phyloP scores from a whole-genome alignment of 1,140 invertebrate genomes.

The Nymphalis io region DNA sequence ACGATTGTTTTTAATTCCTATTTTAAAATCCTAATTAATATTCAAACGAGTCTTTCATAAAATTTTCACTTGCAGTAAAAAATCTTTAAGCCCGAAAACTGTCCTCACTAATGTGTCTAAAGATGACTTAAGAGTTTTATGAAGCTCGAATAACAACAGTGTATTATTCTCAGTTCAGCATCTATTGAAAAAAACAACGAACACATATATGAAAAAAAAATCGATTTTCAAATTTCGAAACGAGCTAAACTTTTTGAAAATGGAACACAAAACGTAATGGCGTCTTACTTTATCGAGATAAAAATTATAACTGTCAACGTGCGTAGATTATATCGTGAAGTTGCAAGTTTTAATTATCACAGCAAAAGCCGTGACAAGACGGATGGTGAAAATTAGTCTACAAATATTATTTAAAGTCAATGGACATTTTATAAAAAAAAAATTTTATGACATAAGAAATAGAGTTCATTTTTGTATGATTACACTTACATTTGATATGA shows the following conservation, averaged over 20 bases:
- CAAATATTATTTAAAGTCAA: background rate
- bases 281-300: background rate
- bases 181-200: background rate
- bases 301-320: background rate
- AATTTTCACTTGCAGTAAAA: too few relatives aligned
- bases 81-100: too few relatives aligned
- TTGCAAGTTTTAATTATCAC: background rate
- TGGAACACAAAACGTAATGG: background rate
- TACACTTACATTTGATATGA: too few relatives aligned
- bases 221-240: background rate
- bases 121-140: too few relatives aligned
- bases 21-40: too few relatives aligned
- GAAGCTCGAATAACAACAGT: too few relatives aligned
- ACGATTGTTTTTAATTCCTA: too few relatives aligned
- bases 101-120: too few relatives aligned
- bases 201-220: too few relatives aligned
- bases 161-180: too few relatives aligned
- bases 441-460: background rate
- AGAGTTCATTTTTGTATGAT: background rate
- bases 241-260: background rate
- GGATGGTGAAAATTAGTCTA: background rate
- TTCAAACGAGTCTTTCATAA: too few relatives aligned
- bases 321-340: background rate
- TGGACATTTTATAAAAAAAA: background rate
- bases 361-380: background rate